These are phyloP conservation scores for Temnothorax nylanderi DNA, from an alignment of 1,140 invertebrate genomes.

Conservation along the genomic window DNA sequence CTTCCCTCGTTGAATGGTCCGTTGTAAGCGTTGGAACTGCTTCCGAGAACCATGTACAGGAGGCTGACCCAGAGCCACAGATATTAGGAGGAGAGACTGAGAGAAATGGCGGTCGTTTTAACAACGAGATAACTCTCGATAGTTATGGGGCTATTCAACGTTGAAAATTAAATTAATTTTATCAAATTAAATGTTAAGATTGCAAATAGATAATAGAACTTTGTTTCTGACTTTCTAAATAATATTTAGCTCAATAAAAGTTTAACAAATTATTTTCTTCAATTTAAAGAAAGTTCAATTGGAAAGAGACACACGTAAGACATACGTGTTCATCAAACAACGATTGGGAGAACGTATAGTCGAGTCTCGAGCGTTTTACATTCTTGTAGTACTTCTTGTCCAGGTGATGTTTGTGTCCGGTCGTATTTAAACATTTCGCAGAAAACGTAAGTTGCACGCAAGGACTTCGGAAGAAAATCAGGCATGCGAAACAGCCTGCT, in stretches of 20 bases:
- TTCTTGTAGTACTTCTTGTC: background rate
- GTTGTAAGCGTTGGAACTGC: background rate
- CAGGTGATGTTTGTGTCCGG: background rate
- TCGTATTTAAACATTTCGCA: slow-evolving; percentile 28
- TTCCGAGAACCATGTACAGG: slow-evolving; percentile 15
- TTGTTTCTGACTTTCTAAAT: background rate
- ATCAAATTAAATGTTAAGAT: background rate
- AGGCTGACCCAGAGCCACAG: slow-evolving; percentile 45
- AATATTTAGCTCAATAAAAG: background rate
- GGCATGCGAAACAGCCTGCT: slow-evolving; percentile 30
- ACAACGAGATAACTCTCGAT: slow-evolving; percentile 6
- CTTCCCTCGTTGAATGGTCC: background rate
- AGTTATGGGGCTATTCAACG: background rate
- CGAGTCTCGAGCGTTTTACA: background rate
- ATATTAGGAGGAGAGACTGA: slow-evolving; percentile 19
- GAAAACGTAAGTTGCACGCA: slow-evolving; percentile 5
- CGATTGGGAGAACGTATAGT: background rate
- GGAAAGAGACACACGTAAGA: background rate
- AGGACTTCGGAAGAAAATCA: slow-evolving; percentile 44
- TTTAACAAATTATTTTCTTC: background rate
- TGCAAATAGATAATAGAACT: background rate
- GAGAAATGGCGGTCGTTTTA: slow-evolving; percentile 19
- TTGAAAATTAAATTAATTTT: slow-evolving; percentile 35
- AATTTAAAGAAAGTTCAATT: background rate
- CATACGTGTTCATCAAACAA: background rate